These are phyloP conservation scores for Sebastes steindachneri DNA, from an alignment of 2,797 vertebrate genomes.

Conservation along the genomic window DNA sequence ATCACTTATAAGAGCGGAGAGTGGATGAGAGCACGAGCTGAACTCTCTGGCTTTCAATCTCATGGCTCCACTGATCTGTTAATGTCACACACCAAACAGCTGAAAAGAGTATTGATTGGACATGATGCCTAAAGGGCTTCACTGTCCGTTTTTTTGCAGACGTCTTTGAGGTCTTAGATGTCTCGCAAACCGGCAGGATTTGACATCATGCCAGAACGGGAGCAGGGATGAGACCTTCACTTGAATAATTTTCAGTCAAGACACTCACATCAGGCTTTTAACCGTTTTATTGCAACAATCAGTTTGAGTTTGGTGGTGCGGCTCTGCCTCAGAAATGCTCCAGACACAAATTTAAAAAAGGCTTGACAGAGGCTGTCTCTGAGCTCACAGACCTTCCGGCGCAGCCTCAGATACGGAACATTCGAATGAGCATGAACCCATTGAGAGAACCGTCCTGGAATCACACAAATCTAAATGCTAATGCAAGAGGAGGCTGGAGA, in stretches of 20 bases:
- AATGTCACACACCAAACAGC: constrained; percentile 56
- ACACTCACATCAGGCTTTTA: constrained; percentile 20
- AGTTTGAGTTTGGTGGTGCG: background rate
- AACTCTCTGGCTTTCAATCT: constrained; percentile 38
- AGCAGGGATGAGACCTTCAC: constrained; percentile 14
- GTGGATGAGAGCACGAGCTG: constrained; percentile 41
- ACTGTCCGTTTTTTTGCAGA: constrained; percentile 39
- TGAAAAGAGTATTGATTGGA: constrained; percentile 64
- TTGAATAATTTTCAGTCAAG: constrained; percentile 19
- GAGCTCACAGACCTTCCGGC: background rate
- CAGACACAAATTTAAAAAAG: background rate
- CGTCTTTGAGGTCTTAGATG: constrained; percentile 37
- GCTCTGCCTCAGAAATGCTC: background rate
- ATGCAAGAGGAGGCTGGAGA: constrained; percentile 30
- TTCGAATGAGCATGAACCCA: constrained; percentile 7
- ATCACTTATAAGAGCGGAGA: constrained; percentile 37
- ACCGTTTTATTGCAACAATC: constrained; percentile 4
- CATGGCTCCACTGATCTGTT: constrained; percentile 60
- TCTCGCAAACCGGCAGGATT: constrained; percentile 32
- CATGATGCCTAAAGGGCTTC: constrained; percentile 50
- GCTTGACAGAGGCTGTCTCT: background rate
- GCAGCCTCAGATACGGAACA: constrained; percentile 1
- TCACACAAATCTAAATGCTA: constrained; percentile 50
- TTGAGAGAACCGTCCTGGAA: constrained; percentile 19
- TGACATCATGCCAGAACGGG: constrained; percentile 20